Base-by-base conservation (phyloP, 2,888 invertebrate species). In the Thysanoteuthis rhombus region DNA sequence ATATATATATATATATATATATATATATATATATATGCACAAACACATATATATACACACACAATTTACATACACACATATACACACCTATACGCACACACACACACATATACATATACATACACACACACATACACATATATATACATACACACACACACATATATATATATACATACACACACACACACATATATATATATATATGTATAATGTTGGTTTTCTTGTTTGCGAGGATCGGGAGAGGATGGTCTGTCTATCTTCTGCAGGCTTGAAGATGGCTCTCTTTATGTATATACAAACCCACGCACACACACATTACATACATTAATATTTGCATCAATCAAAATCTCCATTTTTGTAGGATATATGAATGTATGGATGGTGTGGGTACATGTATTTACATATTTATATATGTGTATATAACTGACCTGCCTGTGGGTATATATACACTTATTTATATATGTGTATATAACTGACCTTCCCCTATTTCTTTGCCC, bases 11-110 rank as follows among this genome's bases (percentile, higher is more conserved):
- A 89, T 89, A 89, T 89, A 16, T 89, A 89, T 89, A 89, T 89
- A 89, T 25, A 89, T 89, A 89, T 89, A 89, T 89, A 89, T 89
- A 89, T 89, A 89, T 89, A 89, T 89, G n/a, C n/a, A n/a, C n/a
- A n/a, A 89, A n/a, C n/a, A n/a, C n/a, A n/a, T n/a, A n/a, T n/a
- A n/a, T n/a, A n/a, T n/a, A n/a, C n/a, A n/a, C n/a, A n/a, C n/a
- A n/a, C n/a, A n/a, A n/a, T n/a, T n/a, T n/a, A n/a, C n/a, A n/a
- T n/a, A n/a, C n/a, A n/a, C 22, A 89, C 36, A 89, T 89, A 89
- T 89, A 89, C 22, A 25, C 22, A 16, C 36, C 8, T 25, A 89
- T 89, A 89, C 22, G 22, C 22, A 89, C 36, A 89, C 22, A 89
- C 36, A 89, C 22, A 25, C 22, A 89, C 36, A 89, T 25, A 89